These are phyloP conservation scores for Drosophila jambulina DNA, from an alignment of 1,140 invertebrate species.

Conservation along the genomic window DNA sequence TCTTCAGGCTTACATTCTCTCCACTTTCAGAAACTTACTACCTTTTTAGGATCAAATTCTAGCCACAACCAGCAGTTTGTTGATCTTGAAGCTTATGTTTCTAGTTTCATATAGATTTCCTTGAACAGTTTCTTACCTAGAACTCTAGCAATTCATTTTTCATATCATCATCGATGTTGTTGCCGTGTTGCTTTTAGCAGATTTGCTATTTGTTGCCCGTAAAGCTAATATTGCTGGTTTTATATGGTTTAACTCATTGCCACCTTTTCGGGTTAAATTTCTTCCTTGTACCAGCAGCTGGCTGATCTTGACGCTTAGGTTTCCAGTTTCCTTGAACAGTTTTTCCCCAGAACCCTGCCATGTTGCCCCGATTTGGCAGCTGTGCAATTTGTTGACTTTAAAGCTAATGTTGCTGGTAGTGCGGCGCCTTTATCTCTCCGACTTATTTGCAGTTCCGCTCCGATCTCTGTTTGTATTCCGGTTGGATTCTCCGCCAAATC, in stretches of 20 bases:
- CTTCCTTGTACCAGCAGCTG: too few species aligned
- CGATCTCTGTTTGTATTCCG: constrained; percentile 64
- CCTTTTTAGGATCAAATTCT: background rate
- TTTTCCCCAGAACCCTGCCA: background rate
- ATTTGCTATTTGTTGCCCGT: constrained; percentile 5
- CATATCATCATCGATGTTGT: background rate
- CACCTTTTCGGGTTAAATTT: too few species aligned
- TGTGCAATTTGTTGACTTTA: constrained; percentile 11
- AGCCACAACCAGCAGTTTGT: background rate
- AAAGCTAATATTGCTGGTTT: constrained; percentile 12
- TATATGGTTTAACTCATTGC: too few species aligned
- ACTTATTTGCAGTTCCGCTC: constrained; percentile 25
- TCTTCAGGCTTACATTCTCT: too few species aligned
- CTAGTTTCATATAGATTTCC: background rate
- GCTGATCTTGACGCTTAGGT: too few species aligned
- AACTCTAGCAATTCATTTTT: too few species aligned
- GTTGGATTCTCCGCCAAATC: constrained; percentile 26
- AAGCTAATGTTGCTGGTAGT: constrained; percentile 16
- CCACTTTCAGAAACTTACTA: background rate
- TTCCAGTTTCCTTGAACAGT: too few species aligned
- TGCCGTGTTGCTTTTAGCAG: background rate
- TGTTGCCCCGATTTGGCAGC: background rate
- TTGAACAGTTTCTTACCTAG: background rate
- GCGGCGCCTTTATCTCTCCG: constrained; percentile 23
- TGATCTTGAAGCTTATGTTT: background rate